Conservation (phyloP, 2,888 invertebrate species). For the Eumerus sabulonum region DNA sequence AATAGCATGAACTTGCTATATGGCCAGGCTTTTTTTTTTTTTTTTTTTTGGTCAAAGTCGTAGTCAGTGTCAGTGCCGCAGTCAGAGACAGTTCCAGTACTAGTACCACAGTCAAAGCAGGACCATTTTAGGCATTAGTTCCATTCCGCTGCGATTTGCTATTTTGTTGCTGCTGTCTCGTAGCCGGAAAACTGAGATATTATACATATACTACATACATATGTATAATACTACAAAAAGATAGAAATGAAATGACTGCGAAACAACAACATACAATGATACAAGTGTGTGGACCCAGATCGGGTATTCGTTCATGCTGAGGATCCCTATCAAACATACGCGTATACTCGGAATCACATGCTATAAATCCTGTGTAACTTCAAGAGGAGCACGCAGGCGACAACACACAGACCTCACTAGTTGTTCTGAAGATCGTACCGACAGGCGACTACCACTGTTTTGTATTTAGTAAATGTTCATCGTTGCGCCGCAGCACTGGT, state of each 20-base stretch:
- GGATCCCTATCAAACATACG: slow-evolving; percentile 55
- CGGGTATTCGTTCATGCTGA: slow-evolving; percentile 41
- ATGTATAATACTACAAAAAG: slow-evolving; percentile 34
- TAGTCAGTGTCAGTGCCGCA: not conserved
- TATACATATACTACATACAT: slow-evolving; percentile 43
- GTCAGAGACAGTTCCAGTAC: not conserved
- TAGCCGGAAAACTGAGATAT: slow-evolving; percentile 15
- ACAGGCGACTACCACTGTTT: no score
- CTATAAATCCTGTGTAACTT: slow-evolving; percentile 62
- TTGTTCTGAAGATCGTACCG: slow-evolving; percentile 16
- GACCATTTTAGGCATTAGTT: slow-evolving; percentile 44
- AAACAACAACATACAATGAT: no score
- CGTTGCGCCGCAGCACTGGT: not conserved
- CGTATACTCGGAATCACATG: slow-evolving; percentile 49
- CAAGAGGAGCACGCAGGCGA: slow-evolving; percentile 53
- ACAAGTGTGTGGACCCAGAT: slow-evolving; percentile 42
- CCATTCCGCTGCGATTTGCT: slow-evolving; percentile 45
- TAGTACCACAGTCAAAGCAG: slow-evolving; percentile 35
- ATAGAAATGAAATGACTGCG: slow-evolving; percentile 2
- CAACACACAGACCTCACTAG: slow-evolving; percentile 55
- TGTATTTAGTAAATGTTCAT: no score
- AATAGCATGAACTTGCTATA: no score
- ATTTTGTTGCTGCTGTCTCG: slow-evolving; percentile 23
- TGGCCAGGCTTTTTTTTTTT: no score
- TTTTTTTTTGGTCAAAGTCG: no score